phyloP scores from a whole-genome alignment of 2,888 invertebrate species.

The Ethmia dodecea region DNA sequence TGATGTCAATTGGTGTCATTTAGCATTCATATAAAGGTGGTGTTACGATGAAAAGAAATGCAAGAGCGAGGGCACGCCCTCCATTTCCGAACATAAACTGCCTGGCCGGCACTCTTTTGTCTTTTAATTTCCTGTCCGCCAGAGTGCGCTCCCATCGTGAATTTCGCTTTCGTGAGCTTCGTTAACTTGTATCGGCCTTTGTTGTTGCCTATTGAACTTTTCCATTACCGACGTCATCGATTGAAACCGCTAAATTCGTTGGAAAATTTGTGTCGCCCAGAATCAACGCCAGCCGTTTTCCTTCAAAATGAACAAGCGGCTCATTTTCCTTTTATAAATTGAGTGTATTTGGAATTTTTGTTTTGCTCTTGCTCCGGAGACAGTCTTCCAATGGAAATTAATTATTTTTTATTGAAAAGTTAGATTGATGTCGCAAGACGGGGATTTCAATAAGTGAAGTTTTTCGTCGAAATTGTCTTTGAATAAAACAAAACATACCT shows the following conservation, averaged over 20 bases:
- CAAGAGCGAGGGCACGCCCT: conserved; percentile 51
- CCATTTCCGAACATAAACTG: conserved; percentile 68
- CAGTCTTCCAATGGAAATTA: conserved; percentile 54
- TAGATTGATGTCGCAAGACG: conserved; percentile 44
- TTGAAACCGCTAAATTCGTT: conserved; percentile 68
- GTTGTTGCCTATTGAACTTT: conserved; percentile 74
- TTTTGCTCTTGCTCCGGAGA: conserved; percentile 39
- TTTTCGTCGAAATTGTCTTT: no score
- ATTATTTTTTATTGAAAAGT: conserved; percentile 67
- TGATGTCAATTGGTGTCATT: conserved; percentile 22
- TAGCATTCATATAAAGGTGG: conserved; percentile 41
- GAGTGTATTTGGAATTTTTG: conserved; percentile 52
- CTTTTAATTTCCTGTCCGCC: conserved; percentile 74
- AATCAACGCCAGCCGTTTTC: conserved; percentile 32
- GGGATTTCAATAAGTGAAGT: conserved; percentile 54
- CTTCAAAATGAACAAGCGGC: conserved; percentile 46
- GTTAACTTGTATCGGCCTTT: conserved; percentile 72
- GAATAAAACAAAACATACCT: no score
- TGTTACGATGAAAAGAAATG: conserved; percentile 47
- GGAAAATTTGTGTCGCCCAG: conserved; percentile 53
- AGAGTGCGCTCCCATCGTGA: conserved; percentile 62
- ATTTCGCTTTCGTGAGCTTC: conserved; percentile 72
- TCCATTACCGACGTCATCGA: conserved; percentile 69
- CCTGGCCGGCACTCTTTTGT: conserved; percentile 69
- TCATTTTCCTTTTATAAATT: conserved; percentile 53